Conservation (phyloP, 2,888 invertebrate species). For the Pseudococcus jackbeardsleyi region DNA sequence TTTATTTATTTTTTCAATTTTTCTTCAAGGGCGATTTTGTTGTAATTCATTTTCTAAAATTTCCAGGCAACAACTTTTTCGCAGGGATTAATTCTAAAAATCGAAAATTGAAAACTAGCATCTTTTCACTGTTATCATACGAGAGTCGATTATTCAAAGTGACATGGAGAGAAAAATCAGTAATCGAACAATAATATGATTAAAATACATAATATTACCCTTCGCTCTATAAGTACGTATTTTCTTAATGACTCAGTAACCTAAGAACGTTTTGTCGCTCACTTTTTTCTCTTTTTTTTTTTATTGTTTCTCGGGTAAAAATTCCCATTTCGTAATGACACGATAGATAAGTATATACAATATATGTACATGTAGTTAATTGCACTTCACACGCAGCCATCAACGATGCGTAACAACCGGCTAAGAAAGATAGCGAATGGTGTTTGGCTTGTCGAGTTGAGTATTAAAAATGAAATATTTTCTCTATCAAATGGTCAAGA, state of each 20-base stretch:
- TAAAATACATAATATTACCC: neutral
- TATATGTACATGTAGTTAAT: neutral
- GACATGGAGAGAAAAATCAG: neutral
- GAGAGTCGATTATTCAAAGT: neutral
- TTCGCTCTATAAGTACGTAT: neutral
- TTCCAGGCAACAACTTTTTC: too few species aligned
- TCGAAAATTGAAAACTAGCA: neutral
- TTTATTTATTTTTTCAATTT: too few species aligned
- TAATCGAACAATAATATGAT: neutral
- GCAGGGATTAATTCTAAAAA: too few species aligned
- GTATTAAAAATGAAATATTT: neutral
- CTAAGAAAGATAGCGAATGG: neutral
- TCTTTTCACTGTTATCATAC: neutral
- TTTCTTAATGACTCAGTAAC: neutral
- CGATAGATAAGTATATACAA: neutral
- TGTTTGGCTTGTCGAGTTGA: neutral
- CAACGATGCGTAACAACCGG: neutral
- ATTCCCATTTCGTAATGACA: constrained; percentile 4
- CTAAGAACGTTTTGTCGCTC: neutral
- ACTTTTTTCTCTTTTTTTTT: neutral
- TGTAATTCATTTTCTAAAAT: too few species aligned
- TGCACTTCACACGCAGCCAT: constrained; percentile 10
- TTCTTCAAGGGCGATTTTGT: too few species aligned
- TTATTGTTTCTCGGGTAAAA: neutral
- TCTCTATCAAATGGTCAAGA: neutral